A percentile compares a stretch with the other conserved stretches of the same genome.
These are phyloP conservation scores for Lasaia peninsularis DNA, from an alignment of 1,140 invertebrate genomes.

Conservation along the genomic window DNA sequence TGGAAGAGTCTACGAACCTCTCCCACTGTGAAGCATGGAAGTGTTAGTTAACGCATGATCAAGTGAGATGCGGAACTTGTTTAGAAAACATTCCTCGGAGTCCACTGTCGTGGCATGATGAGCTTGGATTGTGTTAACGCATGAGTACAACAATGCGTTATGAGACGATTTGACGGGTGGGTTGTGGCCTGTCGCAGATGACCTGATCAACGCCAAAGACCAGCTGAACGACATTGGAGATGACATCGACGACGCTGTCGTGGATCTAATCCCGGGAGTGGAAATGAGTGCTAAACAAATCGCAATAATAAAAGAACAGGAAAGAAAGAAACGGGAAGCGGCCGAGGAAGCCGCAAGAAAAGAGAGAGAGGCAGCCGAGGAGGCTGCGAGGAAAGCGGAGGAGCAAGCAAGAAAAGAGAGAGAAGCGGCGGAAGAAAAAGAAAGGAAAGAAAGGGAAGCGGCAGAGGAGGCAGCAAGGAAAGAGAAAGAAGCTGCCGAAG, in stretches of 20 bases:
- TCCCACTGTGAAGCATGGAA: constrained; percentile 30
- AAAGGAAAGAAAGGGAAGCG: constrained; percentile 7
- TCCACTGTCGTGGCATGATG: constrained; percentile 27
- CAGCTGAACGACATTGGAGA: constrained; percentile 98
- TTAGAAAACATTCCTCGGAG: constrained; percentile 19
- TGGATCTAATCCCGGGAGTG: constrained; percentile 90
- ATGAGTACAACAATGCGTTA: constrained; percentile 23
- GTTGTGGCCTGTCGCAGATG: constrained; percentile 85
- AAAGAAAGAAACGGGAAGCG: constrained; percentile 17
- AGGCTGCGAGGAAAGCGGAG: constrained; percentile 40
- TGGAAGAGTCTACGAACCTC: constrained; percentile 16
- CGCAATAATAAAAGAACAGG: constrained; percentile 9
- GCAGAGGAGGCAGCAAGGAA: constrained; percentile 15
- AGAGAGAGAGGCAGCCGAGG: constrained; percentile 23
- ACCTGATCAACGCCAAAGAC: constrained; percentile 98
- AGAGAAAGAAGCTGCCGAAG: constrained; percentile 10
- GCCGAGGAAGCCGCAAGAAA: constrained; percentile 21
- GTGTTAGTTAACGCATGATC: constrained; percentile 43
- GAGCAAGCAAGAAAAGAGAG: constrained; percentile 51
- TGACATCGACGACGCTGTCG: constrained; percentile 97
- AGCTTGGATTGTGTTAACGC: constrained; percentile 25
- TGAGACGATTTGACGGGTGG: constrained; percentile 34
- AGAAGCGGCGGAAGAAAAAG: constrained; percentile 26
- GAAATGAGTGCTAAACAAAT: constrained; percentile 67
- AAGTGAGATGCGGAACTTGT: constrained; percentile 4